Conservation (phyloP, 2,888 invertebrate species). For the Craniophora ligustri region DNA sequence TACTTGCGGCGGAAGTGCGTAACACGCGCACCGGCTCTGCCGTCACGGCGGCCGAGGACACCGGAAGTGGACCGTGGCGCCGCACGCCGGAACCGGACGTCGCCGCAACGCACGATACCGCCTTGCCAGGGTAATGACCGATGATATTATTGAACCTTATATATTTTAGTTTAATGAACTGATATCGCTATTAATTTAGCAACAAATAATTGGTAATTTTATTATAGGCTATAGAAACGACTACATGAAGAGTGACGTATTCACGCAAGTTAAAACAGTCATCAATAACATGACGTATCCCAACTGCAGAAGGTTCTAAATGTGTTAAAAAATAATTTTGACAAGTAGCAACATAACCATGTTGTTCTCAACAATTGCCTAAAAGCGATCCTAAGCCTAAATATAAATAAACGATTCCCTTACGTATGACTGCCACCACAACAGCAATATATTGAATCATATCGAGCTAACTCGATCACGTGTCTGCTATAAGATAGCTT, state of each 20-base stretch:
- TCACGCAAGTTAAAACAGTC: neutral
- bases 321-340: conserved; percentile 10
- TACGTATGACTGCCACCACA: conserved; percentile 39
- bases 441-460: conserved; percentile 52
- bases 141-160: conserved; percentile 55
- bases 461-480: conserved; percentile 59
- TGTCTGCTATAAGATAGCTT: conserved; percentile 57
- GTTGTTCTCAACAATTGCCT: conserved; percentile 18
- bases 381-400: conserved; percentile 24
- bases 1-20: conserved; percentile 78
- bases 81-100: conserved; percentile 81
- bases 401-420: conserved; percentile 35
- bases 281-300: no score
- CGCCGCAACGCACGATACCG: conserved; percentile 75
- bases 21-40: conserved; percentile 77
- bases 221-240: neutral
- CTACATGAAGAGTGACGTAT: no score
- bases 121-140: conserved; percentile 79
- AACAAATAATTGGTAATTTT: conserved; percentile 5
- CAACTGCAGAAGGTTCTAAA: conserved; percentile 1
- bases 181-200: conserved; percentile 7
- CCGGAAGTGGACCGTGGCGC: conserved; percentile 80
- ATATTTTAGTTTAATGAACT: conserved; percentile 12
- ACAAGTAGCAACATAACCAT: conserved; percentile 19
- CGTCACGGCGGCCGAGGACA: conserved; percentile 77